phyloP scores from a whole-genome alignment of 1,140 invertebrate species.

The Ericerus pela region DNA sequence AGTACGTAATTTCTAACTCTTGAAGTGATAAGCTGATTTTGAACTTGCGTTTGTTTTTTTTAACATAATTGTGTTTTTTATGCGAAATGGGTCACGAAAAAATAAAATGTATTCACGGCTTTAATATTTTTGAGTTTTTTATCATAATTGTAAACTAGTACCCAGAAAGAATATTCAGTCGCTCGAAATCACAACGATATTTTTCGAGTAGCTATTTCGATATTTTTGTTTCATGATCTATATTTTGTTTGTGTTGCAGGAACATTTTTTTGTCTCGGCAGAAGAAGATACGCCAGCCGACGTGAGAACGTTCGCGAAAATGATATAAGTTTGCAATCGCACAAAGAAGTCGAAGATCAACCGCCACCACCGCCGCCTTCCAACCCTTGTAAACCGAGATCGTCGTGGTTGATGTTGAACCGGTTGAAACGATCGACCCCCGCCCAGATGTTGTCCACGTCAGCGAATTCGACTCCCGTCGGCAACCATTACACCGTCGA shows the following conservation, averaged over 20 bases:
- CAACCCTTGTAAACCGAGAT: background rate
- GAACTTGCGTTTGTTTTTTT: no score
- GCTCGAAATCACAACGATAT: no score
- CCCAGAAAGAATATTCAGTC: no score
- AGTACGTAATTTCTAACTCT: no score
- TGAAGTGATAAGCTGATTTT: no score
- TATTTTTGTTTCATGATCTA: no score
- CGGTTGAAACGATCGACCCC: background rate
- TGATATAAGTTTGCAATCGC: background rate
- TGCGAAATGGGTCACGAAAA: no score
- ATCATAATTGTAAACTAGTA: no score
- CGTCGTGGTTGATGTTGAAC: background rate
- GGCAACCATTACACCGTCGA: background rate
- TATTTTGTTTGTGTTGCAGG: background rate
- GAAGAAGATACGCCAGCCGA: conserved; percentile 1
- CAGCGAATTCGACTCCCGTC: background rate
- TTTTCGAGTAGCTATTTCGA: no score
- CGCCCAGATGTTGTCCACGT: background rate
- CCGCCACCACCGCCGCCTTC: background rate
- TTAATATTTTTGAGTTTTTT: no score
- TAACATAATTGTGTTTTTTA: no score
- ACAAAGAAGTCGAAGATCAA: background rate
- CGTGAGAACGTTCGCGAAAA: background rate
- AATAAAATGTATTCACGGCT: no score
- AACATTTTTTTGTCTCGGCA: conserved; percentile 4